Evolutionary conservation across 2,888 invertebrate species (phyloP), one percentile per base, ranked within the genome.

Genomic region (Erebia aethiops): DNA sequence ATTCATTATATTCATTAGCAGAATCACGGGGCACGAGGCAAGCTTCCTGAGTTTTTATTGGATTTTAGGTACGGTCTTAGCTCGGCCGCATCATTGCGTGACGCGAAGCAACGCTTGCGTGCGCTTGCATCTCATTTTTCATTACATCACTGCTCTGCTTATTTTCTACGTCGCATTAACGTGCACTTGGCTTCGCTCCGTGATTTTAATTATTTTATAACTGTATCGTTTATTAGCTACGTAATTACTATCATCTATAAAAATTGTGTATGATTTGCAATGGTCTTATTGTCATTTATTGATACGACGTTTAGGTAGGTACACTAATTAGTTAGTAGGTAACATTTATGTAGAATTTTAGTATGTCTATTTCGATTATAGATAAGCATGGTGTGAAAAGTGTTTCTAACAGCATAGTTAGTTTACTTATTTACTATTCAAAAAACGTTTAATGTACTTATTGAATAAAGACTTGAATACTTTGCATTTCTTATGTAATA

Each of bases 21-120:
- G 82, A 87, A 88, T 88, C 87, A 82, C 81, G 79, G 80, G 80
- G 76, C 75, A 69, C 71, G 67, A 64, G 71, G 64, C 71, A 71
- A 74, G 83, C 81, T 92, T 92, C 91, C 92, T 90, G 78, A 84
- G 86, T 91, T 91, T 92, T 91, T 91, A 82, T 90, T 78, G 85
- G 86, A 90, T 91, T 92, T 91, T 91, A 82, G 84, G 80, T 71
- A 70, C 78, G 79, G 79, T 79, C 74, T 71, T 67, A 79, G 77
- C 73, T 51, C 67, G 65, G 46, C 67, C 49, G 46, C 67, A 67
- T 26, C 41, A 74, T 84, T 81, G 88, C 89, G 88, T 88, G 90
- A 82, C 77, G 77, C 73, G 67, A 73, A 75, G 86, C 76, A 79
- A 76, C 88, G 91, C 88, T 87, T 87, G 87, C 87, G 86, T 84